Evolutionary conservation across 2,888 invertebrate species (phyloP), one percentile per base, ranked within the genome.

Genomic region (Polydesmus complanatus): DNA sequence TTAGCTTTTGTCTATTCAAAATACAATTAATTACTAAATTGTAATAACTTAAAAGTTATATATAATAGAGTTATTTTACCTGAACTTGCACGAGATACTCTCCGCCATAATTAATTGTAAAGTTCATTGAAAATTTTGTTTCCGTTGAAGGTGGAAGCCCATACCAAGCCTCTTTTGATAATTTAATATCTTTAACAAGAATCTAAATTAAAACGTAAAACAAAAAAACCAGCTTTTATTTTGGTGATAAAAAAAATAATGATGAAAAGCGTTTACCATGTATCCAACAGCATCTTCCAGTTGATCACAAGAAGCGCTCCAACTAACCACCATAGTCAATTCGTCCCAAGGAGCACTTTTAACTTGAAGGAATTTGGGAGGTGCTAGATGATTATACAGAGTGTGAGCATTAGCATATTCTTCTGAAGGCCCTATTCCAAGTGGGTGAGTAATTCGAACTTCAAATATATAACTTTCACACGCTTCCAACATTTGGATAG

Each of bases 381-480:
- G 81, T 26, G 86, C 84, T 63, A 78, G 78, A 48, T 67, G 67
- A 68, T 84, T 82, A 67, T 81, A 81, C 61, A 79, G 77, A 0
- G 87, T 88, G 37, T 78, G 71, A 2, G 83, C 74, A 51, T 74
- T 75, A 0, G 74, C 69, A 37, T 73, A 73, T 27, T 75, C 74
- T 0, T 78, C 75, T 52, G 87, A 73, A 1, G 85, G 86, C 3
- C 84, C 84, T n/a, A 77, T 73, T 0, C 86, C 86, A 27, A 77
- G 71, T 0, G 84, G 82, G 0, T 79, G 80, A 14, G 83, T 71
- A 1, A 84, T 72, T 0, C 84, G 85, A 2, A 88, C 83, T 2
- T 81, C 79, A 70, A 89, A 83, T 59, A 83, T 72, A 71, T 89
- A 89, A 1, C 78, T 79, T 69, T 86, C 84, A 67, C 90, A 91